phyloP scores from a whole-genome alignment of 2,113 vertebrate species.

The Spheniscus mendiculus region DNA sequence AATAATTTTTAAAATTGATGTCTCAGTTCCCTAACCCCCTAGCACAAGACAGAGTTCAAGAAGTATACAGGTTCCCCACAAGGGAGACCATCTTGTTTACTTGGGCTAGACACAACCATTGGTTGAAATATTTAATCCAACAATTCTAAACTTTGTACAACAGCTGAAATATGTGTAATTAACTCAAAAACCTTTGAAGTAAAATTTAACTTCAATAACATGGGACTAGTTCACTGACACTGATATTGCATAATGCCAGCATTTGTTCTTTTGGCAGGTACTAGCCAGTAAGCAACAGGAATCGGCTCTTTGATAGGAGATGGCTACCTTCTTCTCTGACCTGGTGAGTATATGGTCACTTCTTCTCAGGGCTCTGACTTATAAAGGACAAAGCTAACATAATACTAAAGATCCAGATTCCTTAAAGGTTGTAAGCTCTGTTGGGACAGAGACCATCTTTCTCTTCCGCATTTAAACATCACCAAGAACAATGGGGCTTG shows the following conservation, averaged over 20 bases:
- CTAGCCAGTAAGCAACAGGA: not conserved
- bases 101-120: not conserved
- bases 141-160: slow-evolving; percentile 58
- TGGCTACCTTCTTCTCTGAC: slow-evolving; percentile 42
- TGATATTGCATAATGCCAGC: not conserved
- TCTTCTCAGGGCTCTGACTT: not conserved
- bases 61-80: not conserved
- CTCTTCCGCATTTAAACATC: not conserved
- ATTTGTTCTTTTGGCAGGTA: not conserved
- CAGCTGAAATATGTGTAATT: slow-evolving; percentile 16
- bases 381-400: not conserved
- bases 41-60: not conserved
- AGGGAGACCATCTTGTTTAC: not conserved
- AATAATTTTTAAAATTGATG: not conserved
- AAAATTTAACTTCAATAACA: slow-evolving; percentile 64
- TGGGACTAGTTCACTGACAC: not conserved
- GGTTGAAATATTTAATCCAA: slow-evolving; percentile 71
- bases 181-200: slow-evolving; percentile 42
- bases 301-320: not conserved
- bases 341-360: slow-evolving; percentile 56
- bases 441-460: not conserved
- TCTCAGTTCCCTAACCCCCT: not conserved
- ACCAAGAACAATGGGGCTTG: not conserved
- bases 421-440: not conserved
- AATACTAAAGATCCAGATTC: not conserved